A percentile compares a stretch with the other conserved stretches of the same genome.
Evolutionary conservation across 2,113 vertebrate genomes (phyloP).

Genomic region (Sialia sialis): DNA sequence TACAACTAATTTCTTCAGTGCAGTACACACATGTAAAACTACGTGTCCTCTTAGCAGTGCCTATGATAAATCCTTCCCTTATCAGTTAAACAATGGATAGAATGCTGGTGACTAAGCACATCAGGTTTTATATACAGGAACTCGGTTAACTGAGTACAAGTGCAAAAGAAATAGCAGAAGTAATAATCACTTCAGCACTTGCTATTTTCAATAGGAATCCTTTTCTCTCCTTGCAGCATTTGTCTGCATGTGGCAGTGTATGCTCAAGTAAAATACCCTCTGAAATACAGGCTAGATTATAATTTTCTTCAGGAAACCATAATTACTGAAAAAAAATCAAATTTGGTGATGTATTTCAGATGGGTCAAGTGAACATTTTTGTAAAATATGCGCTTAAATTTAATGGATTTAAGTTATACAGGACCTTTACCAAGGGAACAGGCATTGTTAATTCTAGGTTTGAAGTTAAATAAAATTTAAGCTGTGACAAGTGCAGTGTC

Average conservation of each 20-base stretch:
- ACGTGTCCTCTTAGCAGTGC: not conserved
- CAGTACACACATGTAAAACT: not conserved
- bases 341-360: conserved; percentile 27
- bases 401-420: conserved; percentile 52
- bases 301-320: conserved; percentile 17
- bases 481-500: conserved; percentile 54
- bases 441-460: conserved; percentile 59
- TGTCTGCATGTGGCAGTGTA: not conserved
- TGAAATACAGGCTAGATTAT: conserved; percentile 38
- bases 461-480: conserved; percentile 67
- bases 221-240: conserved; percentile 13
- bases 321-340: not conserved
- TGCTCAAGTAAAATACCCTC: not conserved
- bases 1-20: not conserved
- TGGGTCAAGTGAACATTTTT: conserved; percentile 46
- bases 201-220: conserved; percentile 25
- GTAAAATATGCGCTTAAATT: conserved; percentile 27
- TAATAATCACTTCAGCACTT: conserved; percentile 13
- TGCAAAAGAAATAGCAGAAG: not conserved
- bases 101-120: not conserved
- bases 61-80: not conserved
- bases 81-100: not conserved
- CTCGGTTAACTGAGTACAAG: not conserved
- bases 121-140: not conserved
- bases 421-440: conserved; percentile 40